Evolutionary conservation across 1,140 invertebrate species (phyloP).

Genomic region (Drosophila ficusphila): DNA sequence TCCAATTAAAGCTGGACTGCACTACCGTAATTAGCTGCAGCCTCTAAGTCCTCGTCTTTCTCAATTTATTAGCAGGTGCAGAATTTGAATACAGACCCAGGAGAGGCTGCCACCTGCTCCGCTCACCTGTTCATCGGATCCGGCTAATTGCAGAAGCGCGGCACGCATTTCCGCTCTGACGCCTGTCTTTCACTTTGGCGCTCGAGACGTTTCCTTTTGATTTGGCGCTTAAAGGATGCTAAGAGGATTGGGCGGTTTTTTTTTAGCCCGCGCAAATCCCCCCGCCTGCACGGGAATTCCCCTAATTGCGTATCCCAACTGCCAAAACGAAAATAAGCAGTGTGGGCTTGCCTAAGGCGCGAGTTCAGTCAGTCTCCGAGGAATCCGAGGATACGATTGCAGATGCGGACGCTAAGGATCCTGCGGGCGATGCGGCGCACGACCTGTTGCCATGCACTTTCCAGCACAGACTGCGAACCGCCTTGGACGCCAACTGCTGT

Average conservation of each 20-base stretch:
- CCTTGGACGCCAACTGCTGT: neutral
- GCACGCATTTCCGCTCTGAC: constrained; percentile 22
- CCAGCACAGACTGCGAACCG: constrained; percentile 23
- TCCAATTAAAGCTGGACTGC: constrained; percentile 16
- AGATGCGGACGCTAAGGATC: constrained; percentile 1
- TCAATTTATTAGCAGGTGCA: too few species aligned
- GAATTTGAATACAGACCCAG: constrained; percentile 13
- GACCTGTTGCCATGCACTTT: constrained; percentile 54
- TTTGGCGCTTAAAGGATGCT: constrained; percentile 22
- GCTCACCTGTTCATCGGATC: constrained; percentile 24
- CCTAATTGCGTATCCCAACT: neutral
- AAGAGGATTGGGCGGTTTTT: neutral
- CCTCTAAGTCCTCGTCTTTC: too few species aligned
- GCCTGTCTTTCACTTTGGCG: constrained; percentile 32
- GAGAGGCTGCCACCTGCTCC: neutral
- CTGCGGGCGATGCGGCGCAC: constrained; percentile 16
- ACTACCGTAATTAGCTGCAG: constrained; percentile 20
- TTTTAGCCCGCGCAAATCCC: constrained; percentile 13
- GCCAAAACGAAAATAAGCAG: neutral
- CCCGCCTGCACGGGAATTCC: neutral
- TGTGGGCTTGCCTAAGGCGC: constrained; percentile 1
- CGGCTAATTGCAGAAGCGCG: constrained; percentile 23
- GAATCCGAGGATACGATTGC: neutral
- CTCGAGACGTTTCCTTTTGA: constrained; percentile 4
- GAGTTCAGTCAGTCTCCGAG: neutral